Conservation (phyloP, 2,113 vertebrate genomes). For the Pitta sordida region DNA sequence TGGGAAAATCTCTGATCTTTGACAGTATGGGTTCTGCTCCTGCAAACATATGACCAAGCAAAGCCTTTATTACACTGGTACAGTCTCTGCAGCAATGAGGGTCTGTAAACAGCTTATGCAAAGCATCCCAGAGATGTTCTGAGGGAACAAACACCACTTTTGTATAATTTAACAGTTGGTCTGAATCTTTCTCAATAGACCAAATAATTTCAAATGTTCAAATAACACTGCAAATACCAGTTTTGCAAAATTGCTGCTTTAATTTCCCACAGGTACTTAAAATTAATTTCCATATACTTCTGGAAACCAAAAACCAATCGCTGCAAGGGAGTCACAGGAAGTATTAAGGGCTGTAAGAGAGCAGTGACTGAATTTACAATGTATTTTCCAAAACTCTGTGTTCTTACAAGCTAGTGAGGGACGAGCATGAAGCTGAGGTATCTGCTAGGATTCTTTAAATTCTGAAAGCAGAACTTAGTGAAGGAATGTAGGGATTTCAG, state of each 20-base stretch:
- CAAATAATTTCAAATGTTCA: background rate
- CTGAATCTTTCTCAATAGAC: background rate
- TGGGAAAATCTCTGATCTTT: background rate
- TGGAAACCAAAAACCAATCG: slow-evolving; percentile 6
- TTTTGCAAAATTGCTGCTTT: background rate
- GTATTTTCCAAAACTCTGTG: background rate
- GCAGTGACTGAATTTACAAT: background rate
- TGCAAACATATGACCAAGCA: background rate
- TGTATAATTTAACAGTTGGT: background rate
- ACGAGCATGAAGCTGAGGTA: background rate
- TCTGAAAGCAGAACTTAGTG: background rate
- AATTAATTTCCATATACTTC: slow-evolving; percentile 1
- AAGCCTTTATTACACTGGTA: background rate
- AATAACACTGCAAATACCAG: background rate
- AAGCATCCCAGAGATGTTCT: background rate
- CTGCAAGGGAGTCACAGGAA: background rate
- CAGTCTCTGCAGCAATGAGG: background rate
- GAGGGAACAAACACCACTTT: background rate
- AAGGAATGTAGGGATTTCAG: background rate
- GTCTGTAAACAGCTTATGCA: background rate
- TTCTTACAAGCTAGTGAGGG: background rate
- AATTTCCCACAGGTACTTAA: background rate
- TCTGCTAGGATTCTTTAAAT: background rate
- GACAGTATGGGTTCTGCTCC: background rate
- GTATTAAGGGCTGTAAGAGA: background rate